Base-by-base conservation (phyloP, 2,888 invertebrate genomes). In the Leptarthrus brevirostris region DNA sequence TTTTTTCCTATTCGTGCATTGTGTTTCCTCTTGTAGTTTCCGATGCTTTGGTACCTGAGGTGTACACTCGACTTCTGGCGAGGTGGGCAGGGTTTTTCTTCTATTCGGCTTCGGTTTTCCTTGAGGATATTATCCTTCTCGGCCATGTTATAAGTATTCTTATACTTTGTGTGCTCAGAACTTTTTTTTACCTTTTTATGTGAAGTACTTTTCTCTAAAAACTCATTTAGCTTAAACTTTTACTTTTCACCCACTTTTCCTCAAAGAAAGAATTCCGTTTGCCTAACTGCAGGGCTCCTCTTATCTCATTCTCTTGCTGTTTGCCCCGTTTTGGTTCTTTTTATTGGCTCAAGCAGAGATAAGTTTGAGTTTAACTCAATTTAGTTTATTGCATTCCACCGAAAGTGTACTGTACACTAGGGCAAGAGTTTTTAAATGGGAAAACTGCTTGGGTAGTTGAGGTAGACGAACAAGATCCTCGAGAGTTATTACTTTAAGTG, bases 141-240 rank as follows among this genome's bases (percentile, higher is more conserved):
- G n/a, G n/a, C n/a, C n/a, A n/a, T n/a, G n/a, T n/a, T n/a, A n/a
- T n/a, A n/a, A n/a, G n/a, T n/a, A n/a, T n/a, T n/a, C n/a, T n/a
- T n/a, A n/a, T n/a, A n/a, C n/a, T n/a, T 61, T 61, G 36, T 61
- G 36, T 36, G 61, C 30, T 1, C 4, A 30, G 8, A 30, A 18
- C 30, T 61, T 40, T 61, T 61, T 61, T 61, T 61, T 44, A 14
- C 30, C 1, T 44, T 44, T 12, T 44, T 4, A 4, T 61, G 36
- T 40, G 16, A 34, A 61, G 61, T n/a, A 36, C 40, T 16, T 61
- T 61, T 20, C 40, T 34, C 36, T 4, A 40, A 34, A 61, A 61
- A 61, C 61, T 61, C 61, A 61, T 61, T 61, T 61, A 40, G 61
- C 61, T 61, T 61, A 61, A 61, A 61, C 36, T 61, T 61, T 61